Conservation (phyloP, 2,797 vertebrate species). For the Hipposideros larvatus region DNA sequence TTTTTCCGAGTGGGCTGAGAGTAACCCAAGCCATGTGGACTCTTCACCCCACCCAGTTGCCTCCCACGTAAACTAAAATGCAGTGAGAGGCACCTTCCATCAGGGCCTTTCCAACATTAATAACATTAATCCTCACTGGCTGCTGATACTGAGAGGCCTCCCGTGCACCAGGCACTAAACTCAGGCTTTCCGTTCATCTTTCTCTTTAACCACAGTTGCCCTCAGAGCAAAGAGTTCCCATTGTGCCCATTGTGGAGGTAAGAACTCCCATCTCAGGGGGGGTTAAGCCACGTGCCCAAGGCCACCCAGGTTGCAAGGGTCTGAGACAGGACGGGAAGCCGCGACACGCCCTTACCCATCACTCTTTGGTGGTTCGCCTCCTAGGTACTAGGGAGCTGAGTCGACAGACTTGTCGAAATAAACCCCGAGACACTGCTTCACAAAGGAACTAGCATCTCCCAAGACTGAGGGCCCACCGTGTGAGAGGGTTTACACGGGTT, state of each 20-base stretch:
- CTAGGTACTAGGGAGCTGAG: not conserved
- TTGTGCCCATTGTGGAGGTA: fast-evolving
- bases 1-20: fast-evolving
- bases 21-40: not conserved
- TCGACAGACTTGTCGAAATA: not conserved
- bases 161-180: not conserved
- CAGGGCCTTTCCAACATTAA: fast-evolving
- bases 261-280: not conserved
- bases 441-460: not conserved
- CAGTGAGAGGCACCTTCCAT: fast-evolving
- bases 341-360: not conserved
- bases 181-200: fast-evolving
- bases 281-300: not conserved
- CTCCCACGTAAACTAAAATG: fast-evolving
- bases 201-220: not conserved
- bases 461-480: not conserved
- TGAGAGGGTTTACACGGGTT: fast-evolving
- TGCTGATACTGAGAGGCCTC: not conserved
- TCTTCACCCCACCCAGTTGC: not conserved
- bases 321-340: not conserved
- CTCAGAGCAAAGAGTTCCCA: not conserved
- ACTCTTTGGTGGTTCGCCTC: not conserved
- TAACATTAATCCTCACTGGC: fast-evolving
- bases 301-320: fast-evolving
- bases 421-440: not conserved